A percentile compares a stretch with the other conserved stretches of the same genome.
These are phyloP conservation scores for Thera britannica DNA, from an alignment of 2,888 invertebrate genomes.

Conservation along the genomic window DNA sequence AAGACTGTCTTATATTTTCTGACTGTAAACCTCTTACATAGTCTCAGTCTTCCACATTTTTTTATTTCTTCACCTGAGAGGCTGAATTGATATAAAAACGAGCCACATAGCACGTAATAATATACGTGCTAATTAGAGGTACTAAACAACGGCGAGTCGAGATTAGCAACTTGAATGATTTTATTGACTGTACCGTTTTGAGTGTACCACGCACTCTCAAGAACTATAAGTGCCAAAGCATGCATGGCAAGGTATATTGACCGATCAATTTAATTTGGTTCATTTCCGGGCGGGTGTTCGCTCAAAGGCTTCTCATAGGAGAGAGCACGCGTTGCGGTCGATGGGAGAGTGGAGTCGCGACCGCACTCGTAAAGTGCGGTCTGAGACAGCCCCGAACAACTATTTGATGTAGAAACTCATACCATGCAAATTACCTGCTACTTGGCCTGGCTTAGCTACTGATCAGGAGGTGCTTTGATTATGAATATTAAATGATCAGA, in stretches of 20 bases:
- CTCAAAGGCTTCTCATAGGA: constrained; percentile 27
- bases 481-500: background rate
- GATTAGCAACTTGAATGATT: background rate
- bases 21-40: too few species aligned
- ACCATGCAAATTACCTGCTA: constrained; percentile 1
- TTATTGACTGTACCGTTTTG: constrained; percentile 17
- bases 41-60: too few species aligned
- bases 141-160: background rate
- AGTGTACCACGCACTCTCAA: constrained; percentile 14
- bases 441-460: constrained; percentile 1
- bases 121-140: background rate
- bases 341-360: constrained; percentile 43
- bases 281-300: constrained; percentile 25
- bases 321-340: constrained; percentile 57
- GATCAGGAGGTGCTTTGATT: constrained; percentile 11
- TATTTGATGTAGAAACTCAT: constrained; percentile 21
- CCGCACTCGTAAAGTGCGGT: constrained; percentile 60
- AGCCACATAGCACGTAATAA: background rate
- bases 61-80: too few species aligned
- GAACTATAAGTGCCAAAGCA: constrained; percentile 9
- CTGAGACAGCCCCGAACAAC: constrained; percentile 26
- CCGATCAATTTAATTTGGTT: constrained; percentile 28
- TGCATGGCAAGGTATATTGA: constrained; percentile 17
- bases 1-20: too few species aligned
- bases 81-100: too few species aligned